Conservation (phyloP, 2,113 vertebrate genomes). For the Rhipidura dahli region DNA sequence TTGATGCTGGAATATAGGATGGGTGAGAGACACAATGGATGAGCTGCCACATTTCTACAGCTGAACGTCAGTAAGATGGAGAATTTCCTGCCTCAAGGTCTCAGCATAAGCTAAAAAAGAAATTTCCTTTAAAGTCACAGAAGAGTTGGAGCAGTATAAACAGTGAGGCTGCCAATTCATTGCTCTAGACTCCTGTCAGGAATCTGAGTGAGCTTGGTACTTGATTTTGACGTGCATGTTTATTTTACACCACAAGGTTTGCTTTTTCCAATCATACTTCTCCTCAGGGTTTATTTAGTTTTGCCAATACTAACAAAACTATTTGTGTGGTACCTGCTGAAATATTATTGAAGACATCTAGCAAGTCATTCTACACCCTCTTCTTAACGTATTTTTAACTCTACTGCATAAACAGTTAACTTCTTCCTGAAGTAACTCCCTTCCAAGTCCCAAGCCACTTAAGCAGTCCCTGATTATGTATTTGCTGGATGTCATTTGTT, state of each 20-base stretch:
- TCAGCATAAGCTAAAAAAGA: conserved; percentile 26
- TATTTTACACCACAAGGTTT: conserved; percentile 60
- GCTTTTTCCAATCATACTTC: conserved; percentile 47
- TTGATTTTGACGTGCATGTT: conserved; percentile 55
- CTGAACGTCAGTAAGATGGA: conserved; percentile 28
- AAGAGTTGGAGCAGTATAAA: conserved; percentile 54
- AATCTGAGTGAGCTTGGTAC: conserved; percentile 35
- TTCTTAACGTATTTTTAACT: conserved; percentile 63
- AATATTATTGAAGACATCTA: conserved; percentile 64
- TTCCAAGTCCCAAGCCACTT: conserved; percentile 30
- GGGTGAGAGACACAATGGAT: neutral
- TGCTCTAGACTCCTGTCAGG: conserved; percentile 51
- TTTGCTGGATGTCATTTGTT: neutral
- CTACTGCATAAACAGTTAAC: conserved; percentile 59
- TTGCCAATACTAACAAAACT: conserved; percentile 54
- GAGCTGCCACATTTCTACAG: conserved; percentile 16
- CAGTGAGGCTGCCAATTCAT: conserved; percentile 36
- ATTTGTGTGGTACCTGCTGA: conserved; percentile 57
- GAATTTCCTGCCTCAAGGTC: conserved; percentile 16
- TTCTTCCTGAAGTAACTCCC: conserved; percentile 28
- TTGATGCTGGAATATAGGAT: neutral
- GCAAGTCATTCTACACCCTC: conserved; percentile 60
- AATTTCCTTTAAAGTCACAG: conserved; percentile 49
- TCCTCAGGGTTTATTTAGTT: conserved; percentile 54
- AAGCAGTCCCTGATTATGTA: neutral